Conservation (phyloP, 2,797 vertebrate genomes). For the Siniperca scherzeri region DNA sequence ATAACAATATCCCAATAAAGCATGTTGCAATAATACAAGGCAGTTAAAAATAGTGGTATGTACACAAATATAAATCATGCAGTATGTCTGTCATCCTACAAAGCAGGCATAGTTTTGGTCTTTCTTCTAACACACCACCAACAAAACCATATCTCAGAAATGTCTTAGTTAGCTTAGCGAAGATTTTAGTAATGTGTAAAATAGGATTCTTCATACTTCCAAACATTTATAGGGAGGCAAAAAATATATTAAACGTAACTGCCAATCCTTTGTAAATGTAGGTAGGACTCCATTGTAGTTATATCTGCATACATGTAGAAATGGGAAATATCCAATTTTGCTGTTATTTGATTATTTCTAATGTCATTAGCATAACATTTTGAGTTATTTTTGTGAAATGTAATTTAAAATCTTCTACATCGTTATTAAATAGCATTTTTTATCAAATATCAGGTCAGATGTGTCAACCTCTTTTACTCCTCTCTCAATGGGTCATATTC, state of each 20-base stretch:
- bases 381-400: not conserved
- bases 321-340: not conserved
- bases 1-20: not conserved
- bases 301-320: not conserved
- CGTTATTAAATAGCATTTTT: not conserved
- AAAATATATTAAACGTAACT: not conserved
- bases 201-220: no score
- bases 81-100: no score
- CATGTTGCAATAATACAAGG: not conserved
- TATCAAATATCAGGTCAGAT: not conserved
- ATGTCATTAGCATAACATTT: not conserved
- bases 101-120: no score
- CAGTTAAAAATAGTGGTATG: not conserved
- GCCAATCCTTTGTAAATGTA: no score
- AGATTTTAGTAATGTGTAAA: not conserved
- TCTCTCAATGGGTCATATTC: not conserved
- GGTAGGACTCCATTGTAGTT: no score
- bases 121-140: not conserved
- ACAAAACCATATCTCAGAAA: not conserved
- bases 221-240: not conserved
- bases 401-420: not conserved
- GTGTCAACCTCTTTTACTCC: not conserved
- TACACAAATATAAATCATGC: no score
- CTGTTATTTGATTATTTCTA: not conserved
- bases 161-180: not conserved